Evolutionary conservation across 2,113 vertebrate species (phyloP), one percentile per base, ranked within the genome.

Genomic region (Phainopepla nitens): DNA sequence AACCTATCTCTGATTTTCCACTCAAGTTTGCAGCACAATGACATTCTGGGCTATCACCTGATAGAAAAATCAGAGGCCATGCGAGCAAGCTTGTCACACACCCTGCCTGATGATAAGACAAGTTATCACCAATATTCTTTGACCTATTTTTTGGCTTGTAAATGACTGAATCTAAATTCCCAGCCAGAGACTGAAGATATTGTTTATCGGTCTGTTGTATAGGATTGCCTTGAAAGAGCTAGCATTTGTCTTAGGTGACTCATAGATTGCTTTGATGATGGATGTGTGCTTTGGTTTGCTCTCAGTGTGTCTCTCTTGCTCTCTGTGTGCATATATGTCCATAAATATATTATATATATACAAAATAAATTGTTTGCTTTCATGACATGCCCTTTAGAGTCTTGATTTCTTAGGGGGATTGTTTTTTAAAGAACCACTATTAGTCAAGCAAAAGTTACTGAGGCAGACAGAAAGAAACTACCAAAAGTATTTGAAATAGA

Each of bases 191-290:
- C 87, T 72, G 79, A 92, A 96, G 92, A 88, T 71, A 51, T 36
- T 95, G 49, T 92, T 94, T 93, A 81, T 89, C 76, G 87, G 75
- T 91, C 89, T 86, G 41, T 96, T 96, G 81, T 87, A 77, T 87
- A n/a, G 90, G 66, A 69, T 77, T 82, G 81, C 72, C 89, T 96
- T 94, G 91, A 87, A 76, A 79, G 91, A 85, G 68, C 82, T 93
- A 70, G 61, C 61, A 23, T 93, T 93, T 94, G 23, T 84, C 91
- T 95, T 50, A 18, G 65, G 29, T 93, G 89, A 94, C 84, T 94
- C 91, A 90, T 8, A 54, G 76, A 49, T 72, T 76, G 51, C 72
- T 90, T 68, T 82, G 78, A 42, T 60, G 64, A 78, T 45, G 77
- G 49, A 87, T 49, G 16, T 81, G 71, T 77, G 88, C 93, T 78